phyloP scores from a whole-genome alignment of 2,113 vertebrate genomes.

The Prinia subflava region DNA sequence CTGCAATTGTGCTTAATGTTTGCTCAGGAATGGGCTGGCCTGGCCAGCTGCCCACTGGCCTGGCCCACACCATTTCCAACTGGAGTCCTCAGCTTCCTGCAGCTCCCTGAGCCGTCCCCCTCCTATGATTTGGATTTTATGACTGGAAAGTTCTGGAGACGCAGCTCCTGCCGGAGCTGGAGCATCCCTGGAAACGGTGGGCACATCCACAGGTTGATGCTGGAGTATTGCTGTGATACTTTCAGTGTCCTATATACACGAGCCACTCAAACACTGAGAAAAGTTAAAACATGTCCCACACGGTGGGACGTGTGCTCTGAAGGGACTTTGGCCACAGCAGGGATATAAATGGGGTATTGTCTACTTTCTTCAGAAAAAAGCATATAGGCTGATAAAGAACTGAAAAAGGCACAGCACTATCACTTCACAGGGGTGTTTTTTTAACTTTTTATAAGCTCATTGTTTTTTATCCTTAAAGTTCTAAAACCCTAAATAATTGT shows the following conservation, averaged over 20 bases:
- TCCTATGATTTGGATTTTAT: neutral
- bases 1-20: slow-evolving; percentile 65
- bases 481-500: slow-evolving; percentile 78
- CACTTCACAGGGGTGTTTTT: slow-evolving; percentile 76
- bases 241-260: slow-evolving; percentile 65
- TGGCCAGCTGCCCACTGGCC: neutral
- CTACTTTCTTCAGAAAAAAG: slow-evolving; percentile 77
- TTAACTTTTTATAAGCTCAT: slow-evolving; percentile 56
- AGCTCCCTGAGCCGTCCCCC: neutral
- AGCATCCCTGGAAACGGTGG: slow-evolving; percentile 37
- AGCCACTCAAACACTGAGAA: slow-evolving; percentile 34
- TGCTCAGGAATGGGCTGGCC: neutral
- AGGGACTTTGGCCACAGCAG: slow-evolving; percentile 93
- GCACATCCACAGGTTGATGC: slow-evolving; percentile 48
- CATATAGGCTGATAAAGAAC: slow-evolving; percentile 64
- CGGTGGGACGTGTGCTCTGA: slow-evolving; percentile 85
- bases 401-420: slow-evolving; percentile 90
- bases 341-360: slow-evolving; percentile 76
- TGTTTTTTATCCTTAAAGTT: slow-evolving; percentile 61
- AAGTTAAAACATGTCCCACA: slow-evolving; percentile 79
- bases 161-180: neutral
- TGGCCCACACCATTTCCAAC: neutral
- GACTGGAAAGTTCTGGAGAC: neutral
- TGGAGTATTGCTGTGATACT: slow-evolving; percentile 98
- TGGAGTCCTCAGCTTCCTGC: neutral